phyloP scores from a whole-genome alignment of 1,140 invertebrate genomes.

The Ganaspis sp. region DNA sequence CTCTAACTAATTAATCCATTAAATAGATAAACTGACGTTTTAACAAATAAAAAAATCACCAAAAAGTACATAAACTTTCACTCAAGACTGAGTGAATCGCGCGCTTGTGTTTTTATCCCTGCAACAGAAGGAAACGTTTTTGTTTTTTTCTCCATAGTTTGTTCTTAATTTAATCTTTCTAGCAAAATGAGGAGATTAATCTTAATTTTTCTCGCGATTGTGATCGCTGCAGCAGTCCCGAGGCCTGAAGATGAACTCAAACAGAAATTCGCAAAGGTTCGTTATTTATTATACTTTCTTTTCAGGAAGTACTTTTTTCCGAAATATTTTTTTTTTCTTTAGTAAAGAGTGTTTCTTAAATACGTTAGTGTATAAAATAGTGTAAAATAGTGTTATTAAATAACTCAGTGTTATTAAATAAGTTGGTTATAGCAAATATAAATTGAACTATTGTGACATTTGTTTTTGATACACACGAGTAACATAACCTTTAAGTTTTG shows the following conservation, averaged over 20 bases:
- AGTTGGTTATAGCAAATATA: too few relatives aligned
- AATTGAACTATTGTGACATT: too few relatives aligned
- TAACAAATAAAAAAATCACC: background rate
- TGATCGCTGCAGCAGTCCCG: slow-evolving; percentile 76
- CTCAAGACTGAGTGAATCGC: background rate
- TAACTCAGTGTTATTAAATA: too few relatives aligned
- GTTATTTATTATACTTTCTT: background rate
- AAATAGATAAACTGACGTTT: background rate
- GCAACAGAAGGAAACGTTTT: background rate
- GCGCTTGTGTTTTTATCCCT: background rate
- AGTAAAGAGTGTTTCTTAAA: too few relatives aligned
- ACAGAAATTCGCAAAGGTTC: slow-evolving; percentile 76
- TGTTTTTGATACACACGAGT: too few relatives aligned
- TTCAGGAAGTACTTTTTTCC: slow-evolving; percentile 20
- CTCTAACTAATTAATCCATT: background rate
- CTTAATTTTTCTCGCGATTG: slow-evolving; percentile 51
- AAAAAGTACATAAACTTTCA: background rate
- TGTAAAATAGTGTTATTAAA: too few relatives aligned
- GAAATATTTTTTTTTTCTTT: slow-evolving; percentile 21
- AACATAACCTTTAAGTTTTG: too few relatives aligned
- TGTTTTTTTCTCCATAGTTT: background rate
- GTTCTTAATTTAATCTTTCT: background rate
- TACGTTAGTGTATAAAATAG: too few relatives aligned
- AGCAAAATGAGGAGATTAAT: slow-evolving; percentile 51
- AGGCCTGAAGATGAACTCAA: slow-evolving; percentile 78